Base-by-base conservation (phyloP, 2,888 invertebrate genomes). In the Acanthosepion lycidas region DNA sequence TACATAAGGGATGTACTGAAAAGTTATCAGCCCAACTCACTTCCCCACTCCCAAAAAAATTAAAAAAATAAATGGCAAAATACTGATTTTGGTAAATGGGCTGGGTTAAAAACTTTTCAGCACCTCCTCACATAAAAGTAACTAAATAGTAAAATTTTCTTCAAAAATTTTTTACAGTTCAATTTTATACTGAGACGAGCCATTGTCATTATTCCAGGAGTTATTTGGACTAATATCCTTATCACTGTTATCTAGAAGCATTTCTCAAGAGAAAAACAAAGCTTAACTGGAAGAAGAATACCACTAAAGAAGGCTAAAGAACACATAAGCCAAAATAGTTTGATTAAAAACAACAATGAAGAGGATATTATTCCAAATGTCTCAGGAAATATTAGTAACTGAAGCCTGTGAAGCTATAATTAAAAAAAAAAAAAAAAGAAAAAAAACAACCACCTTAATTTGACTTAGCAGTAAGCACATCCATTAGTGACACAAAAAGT, bases 401-500 rank as follows among this genome's bases (percentile, higher is more conserved):
- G 78, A 78, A 78, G 78, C 78, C n/a, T n/a, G n/a, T 33, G 59
- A 59, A 59, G 59, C 59, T 59, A 59, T 59, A 59, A 59, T 59
- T 23, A 59, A 59, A 23, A 59, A 6, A 23, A 23, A 23, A 59
- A 23, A 8, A 28, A 23, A 64, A 64, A 28, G 33, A 42, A 42
- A 42, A 42, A 42, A 42, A 3, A 42, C 42, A 42, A 42, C 42
- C 42, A 64, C 64, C 78, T n/a, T 15, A 15, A n/a, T 12, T 51
- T 51, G 49, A 49, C 49, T 93, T n/a, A 18, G 93, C 93, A 93
- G 20, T 28, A 93, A 93, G 93, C 93, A 93, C 93, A 93, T n/a
- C n/a, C 53, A 51, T 28, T 93, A 93, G n/a, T n/a, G 93, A 93
- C 53, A 93, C 93, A 93, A 93, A n/a, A 93, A 93, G 93, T 53